These are phyloP conservation scores for Menidia beryllina DNA, from an alignment of 2,113 vertebrate species.

Conservation along the genomic window DNA sequence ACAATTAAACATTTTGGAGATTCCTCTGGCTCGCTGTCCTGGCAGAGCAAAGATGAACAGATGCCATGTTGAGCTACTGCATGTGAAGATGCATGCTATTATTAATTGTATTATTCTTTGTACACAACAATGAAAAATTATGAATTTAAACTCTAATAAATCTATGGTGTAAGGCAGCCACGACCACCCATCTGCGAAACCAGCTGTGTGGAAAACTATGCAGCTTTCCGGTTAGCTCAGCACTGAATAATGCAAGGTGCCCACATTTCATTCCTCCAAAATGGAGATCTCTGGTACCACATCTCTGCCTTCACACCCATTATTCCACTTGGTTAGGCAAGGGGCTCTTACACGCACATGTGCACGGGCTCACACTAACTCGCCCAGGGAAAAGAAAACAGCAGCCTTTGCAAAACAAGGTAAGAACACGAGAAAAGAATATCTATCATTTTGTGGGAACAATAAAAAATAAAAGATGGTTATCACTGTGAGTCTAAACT, in stretches of 20 bases:
- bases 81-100: neutral
- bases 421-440: neutral
- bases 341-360: conserved; percentile 37
- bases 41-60: neutral
- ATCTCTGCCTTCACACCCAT: conserved; percentile 66
- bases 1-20: neutral
- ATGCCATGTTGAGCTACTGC: rapidly evolving
- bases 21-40: neutral
- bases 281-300: conserved; percentile 48
- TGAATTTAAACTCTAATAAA: neutral
- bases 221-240: conserved; percentile 54
- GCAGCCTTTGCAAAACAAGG: conserved; percentile 11
- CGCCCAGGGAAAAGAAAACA: conserved; percentile 4
- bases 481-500: neutral
- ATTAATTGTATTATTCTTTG: neutral
- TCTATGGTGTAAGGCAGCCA: neutral
- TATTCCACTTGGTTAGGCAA: conserved; percentile 62
- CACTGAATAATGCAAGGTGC: conserved; percentile 75
- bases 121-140: neutral
- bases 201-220: conserved; percentile 29
- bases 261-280: conserved; percentile 46
- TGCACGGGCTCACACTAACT: conserved; percentile 18
- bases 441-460: no score
- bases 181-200: neutral
- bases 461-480: neutral